phyloP scores from a whole-genome alignment of 2,113 vertebrate genomes.

The Carassius carassius region DNA sequence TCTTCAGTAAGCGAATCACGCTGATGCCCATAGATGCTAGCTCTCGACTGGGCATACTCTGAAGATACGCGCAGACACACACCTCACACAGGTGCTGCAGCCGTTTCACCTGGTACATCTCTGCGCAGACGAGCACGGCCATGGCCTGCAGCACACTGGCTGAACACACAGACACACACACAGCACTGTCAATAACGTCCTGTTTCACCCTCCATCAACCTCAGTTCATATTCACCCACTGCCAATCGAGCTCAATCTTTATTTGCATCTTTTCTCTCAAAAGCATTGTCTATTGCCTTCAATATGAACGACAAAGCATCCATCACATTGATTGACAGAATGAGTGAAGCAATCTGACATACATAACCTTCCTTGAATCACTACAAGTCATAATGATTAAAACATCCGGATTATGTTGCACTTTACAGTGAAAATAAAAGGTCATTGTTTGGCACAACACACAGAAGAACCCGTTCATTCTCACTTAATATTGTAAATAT shows the following conservation, averaged over 20 bases:
- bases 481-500: neutral
- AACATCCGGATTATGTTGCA: neutral
- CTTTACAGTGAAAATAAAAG: neutral
- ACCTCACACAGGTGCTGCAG: constrained; percentile 95
- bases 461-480: neutral
- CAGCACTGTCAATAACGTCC: constrained; percentile 40
- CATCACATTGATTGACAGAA: constrained; percentile 21
- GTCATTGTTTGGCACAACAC: neutral
- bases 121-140: constrained; percentile 94
- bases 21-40: constrained; percentile 89
- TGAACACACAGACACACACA: constrained; percentile 68
- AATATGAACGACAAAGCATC: neutral
- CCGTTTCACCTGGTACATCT: constrained; percentile 97
- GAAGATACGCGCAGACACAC: constrained; percentile 91
- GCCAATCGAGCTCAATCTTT: constrained; percentile 26
- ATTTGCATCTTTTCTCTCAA: neutral
- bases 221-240: constrained; percentile 21
- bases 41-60: constrained; percentile 95
- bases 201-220: constrained; percentile 9
- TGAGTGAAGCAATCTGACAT: neutral
- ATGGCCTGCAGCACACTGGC: constrained; percentile 94
- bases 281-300: constrained; percentile 10
- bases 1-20: constrained; percentile 86
- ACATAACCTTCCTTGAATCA: neutral
- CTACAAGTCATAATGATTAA: neutral